A percentile compares a stretch with the other conserved stretches of the same genome.
Conservation (phyloP, 2,797 vertebrate species). For the Botia almorhae region DNA sequence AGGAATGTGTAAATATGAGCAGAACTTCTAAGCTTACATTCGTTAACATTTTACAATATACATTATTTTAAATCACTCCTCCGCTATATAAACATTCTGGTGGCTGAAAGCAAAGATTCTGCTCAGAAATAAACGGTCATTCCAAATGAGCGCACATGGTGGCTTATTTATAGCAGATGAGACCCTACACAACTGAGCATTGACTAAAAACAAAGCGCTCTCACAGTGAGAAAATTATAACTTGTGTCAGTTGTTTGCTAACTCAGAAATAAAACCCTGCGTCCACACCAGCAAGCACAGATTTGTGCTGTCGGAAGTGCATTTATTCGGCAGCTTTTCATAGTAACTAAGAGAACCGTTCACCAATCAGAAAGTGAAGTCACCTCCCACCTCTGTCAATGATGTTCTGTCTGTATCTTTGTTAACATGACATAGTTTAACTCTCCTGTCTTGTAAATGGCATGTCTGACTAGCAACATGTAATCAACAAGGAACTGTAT, state of each 20-base stretch:
- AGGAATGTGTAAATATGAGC: too few relatives aligned
- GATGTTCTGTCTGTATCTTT: background rate
- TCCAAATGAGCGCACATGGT: background rate
- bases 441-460: background rate
- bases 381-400: background rate
- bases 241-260: conserved; percentile 35
- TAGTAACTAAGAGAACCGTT: conserved; percentile 10
- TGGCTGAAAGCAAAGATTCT: background rate
- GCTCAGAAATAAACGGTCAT: background rate
- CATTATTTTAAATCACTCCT: conserved; percentile 4
- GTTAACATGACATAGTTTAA: background rate
- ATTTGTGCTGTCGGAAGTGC: background rate
- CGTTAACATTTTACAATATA: too few relatives aligned
- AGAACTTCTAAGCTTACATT: too few relatives aligned
- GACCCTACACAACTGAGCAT: conserved; percentile 5
- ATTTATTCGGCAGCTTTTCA: conserved; percentile 25
- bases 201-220: conserved; percentile 30
- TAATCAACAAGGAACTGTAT: background rate
- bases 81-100: background rate
- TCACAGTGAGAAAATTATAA: conserved; percentile 40
- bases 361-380: conserved; percentile 31
- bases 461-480: background rate
- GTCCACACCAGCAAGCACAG: background rate
- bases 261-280: conserved; percentile 34
- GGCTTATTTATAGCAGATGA: conserved; percentile 18